Conservation (phyloP, 2,797 vertebrate genomes). For the Linurgus olivaceus region DNA sequence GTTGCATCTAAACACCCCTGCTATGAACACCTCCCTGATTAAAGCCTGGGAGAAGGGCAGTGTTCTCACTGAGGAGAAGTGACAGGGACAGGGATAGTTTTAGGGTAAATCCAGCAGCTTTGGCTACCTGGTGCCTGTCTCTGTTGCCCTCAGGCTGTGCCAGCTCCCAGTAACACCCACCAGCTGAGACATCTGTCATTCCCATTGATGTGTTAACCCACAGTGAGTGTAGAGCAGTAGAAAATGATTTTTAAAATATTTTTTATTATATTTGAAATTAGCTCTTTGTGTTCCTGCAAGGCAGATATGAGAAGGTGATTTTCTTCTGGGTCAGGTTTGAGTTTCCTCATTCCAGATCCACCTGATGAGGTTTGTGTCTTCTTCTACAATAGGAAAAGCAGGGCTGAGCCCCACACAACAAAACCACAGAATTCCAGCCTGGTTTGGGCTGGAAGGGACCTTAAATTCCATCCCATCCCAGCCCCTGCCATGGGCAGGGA, state of each 20-base stretch:
- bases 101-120: background rate
- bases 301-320: background rate
- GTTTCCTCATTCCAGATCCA: background rate
- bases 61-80: too few relatives aligned
- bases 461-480: fast-evolving
- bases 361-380: background rate
- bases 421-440: background rate
- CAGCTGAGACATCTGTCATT: too few relatives aligned
- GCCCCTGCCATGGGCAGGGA: background rate
- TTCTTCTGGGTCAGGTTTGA: background rate
- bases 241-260: background rate
- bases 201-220: background rate
- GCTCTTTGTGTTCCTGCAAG: background rate
- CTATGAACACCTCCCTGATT: background rate
- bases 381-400: background rate
- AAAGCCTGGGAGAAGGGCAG: background rate
- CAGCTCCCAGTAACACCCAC: too few relatives aligned
- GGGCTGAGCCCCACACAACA: fast-evolving
- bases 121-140: fast-evolving
- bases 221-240: fast-evolving
- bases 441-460: background rate
- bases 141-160: background rate
- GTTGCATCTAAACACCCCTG: background rate
- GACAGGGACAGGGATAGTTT: background rate
- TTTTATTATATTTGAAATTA: background rate